These are phyloP conservation scores for Cosmia pyralina DNA, from an alignment of 2,888 invertebrate genomes.

Conservation along the genomic window DNA sequence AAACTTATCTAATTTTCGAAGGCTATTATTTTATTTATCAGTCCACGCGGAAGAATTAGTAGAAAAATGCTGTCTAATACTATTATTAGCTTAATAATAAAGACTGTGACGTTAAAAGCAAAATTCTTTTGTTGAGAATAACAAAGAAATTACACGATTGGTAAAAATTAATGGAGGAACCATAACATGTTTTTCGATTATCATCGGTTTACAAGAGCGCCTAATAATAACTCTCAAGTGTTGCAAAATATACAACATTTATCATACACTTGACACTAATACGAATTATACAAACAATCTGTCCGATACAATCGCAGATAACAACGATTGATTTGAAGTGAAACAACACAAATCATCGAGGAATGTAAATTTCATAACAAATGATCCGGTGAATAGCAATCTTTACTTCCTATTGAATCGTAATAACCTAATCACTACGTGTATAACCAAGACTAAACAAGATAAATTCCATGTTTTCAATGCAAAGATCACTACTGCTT, in stretches of 20 bases:
- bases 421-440: constrained; percentile 36
- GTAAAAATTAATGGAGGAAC: constrained; percentile 23
- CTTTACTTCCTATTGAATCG: constrained; percentile 37
- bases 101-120: constrained; percentile 9
- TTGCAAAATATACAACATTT: constrained; percentile 44
- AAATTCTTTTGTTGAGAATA: constrained; percentile 39
- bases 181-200: constrained; percentile 39
- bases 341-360: constrained; percentile 46
- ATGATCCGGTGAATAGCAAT: constrained; percentile 27
- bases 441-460: constrained; percentile 29
- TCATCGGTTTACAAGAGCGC: constrained; percentile 34
- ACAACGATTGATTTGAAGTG: constrained; percentile 47
- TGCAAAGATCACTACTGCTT: constrained; percentile 39
- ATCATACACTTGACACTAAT: constrained; percentile 60
- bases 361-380: constrained; percentile 46
- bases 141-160: constrained; percentile 34
- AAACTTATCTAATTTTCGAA: constrained; percentile 36
- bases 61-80: constrained; percentile 9
- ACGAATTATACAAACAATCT: constrained; percentile 51
- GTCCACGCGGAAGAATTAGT: constrained; percentile 4
- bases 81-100: constrained; percentile 24
- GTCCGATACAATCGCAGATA: constrained; percentile 53
- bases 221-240: constrained; percentile 40
- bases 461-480: constrained; percentile 36
- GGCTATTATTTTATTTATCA: constrained; percentile 20